phyloP scores from a whole-genome alignment of 2,113 vertebrate species.

The sheep (Ovis aries) region ARS-UI_Ramb_v3.0 NC_056056.1:120191001-120191500 shows the following conservation, averaged over 20 bases:
- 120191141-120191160: background rate
- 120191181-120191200: background rate
- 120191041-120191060: background rate
- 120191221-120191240: background rate
- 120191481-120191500: background rate
- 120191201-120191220: background rate
- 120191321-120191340: background rate
- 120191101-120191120: background rate
- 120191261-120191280: fast-evolving
- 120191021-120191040: background rate
- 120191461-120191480: background rate
- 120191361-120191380: background rate
- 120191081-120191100: background rate
- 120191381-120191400: background rate
- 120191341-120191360: background rate
- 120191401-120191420: background rate
- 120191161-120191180: background rate
- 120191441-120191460: background rate
- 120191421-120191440: background rate
- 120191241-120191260: background rate
- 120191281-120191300: background rate
- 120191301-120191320: background rate
- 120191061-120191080: background rate
- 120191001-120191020: background rate
- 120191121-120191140: background rate